Percentiles rank a stretch among this genome's conserved stretches.
phyloP scores from a whole-genome alignment of 2,797 vertebrate species.

The Labroides dimidiatus region DNA sequence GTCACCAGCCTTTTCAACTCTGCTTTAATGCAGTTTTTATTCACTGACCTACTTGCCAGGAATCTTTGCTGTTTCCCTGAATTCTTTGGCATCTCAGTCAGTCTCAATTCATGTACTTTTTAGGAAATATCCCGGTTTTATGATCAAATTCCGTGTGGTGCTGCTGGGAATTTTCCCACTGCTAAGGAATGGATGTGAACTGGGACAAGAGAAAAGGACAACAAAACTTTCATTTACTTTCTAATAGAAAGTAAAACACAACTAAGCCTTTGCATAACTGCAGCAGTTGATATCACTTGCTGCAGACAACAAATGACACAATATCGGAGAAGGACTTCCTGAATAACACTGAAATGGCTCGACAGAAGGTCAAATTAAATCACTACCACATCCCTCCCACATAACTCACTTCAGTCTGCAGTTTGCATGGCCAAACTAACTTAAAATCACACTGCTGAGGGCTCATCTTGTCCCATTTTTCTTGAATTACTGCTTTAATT shows the following conservation, averaged over 20 bases:
- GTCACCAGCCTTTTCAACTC: slow-evolving; percentile 5
- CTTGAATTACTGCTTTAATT: too few species aligned
- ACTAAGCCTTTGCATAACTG: too few species aligned
- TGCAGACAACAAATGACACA: neutral
- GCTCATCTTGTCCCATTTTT: neutral
- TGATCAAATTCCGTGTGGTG: slow-evolving; percentile 9
- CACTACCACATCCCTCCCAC: neutral
- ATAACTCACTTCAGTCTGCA: neutral
- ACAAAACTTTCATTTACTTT: neutral
- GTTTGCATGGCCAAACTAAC: neutral
- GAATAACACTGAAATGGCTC: neutral
- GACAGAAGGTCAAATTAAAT: neutral
- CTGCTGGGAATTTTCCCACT: slow-evolving; percentile 12
- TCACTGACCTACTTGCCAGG: slow-evolving; percentile 3
- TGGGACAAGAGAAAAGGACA: neutral
- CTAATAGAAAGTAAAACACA: slow-evolving; percentile 17
- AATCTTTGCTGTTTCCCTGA: neutral
- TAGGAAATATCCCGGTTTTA: slow-evolving; percentile 10
- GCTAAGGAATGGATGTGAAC: neutral
- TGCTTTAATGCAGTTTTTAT: neutral
- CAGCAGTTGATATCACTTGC: too few species aligned
- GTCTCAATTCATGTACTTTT: neutral
- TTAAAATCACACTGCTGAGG: neutral
- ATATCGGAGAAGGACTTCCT: neutral
- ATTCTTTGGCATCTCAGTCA: slow-evolving; percentile 2